Base-by-base conservation (phyloP, 2,888 invertebrate genomes). In the Ormyrus nitidulus region DNA sequence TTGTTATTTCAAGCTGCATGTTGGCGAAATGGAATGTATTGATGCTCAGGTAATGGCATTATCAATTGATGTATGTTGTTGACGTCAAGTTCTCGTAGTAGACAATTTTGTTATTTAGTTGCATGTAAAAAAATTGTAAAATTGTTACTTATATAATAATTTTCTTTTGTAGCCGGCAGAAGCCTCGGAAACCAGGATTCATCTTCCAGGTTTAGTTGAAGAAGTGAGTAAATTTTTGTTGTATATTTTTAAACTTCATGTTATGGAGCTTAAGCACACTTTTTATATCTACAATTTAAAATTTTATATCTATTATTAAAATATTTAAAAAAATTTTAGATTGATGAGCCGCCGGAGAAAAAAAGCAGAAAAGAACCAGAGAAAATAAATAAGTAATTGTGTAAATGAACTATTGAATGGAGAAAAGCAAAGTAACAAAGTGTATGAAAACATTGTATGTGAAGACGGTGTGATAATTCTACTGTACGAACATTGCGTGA, bases 161-260 rank as follows among this genome's bases (percentile, higher is more conserved):
- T 79, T 77, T 48, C 71, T 74, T 81, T 87, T 86, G 9, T 92
- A 95, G 95, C 95, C 95, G 11, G 95, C 95, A 7, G 95, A 95
- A 91, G 95, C 95, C n/a, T 94, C 95, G 4, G 95, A 95, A 86
- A 95, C 95, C 19, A 94, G 95, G 90, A 95, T 95, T 86, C 94
- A 94, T 87, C 92, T 95, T 83, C 95, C 95, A 13, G 95, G 95
- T 48, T 91, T 95, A 81, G 94, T 92, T 81, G 93, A 93, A 69
- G 92, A 92, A 81, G 91, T 91, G 84, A 83, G 84, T 84, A 81
- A 2, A 9, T 44, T n/a, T n/a, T 8, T 9, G 11, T 70, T 56
- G 0, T 3, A 61, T 10, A 53, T 65, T 58, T 34, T 56, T 59
- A 46, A 13, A 34, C 4, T 73, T 46, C 9, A 61, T 44, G 0